Base-by-base conservation (phyloP, 2,113 vertebrate genomes). In the Nibea coibor region DNA sequence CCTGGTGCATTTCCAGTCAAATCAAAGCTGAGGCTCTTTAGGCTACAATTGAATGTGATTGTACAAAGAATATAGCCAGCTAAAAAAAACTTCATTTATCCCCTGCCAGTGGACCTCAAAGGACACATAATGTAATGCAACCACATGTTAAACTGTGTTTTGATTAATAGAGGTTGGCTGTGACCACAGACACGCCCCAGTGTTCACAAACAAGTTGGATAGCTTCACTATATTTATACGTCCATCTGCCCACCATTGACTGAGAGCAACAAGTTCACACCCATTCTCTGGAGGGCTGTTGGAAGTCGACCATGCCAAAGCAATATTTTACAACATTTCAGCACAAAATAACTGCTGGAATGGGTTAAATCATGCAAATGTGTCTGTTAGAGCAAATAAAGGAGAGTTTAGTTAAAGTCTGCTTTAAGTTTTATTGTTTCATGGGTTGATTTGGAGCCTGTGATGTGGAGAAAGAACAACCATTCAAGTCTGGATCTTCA, bases 101-200 rank as follows among this genome's bases (percentile, higher is more conserved):
- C n/a, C 5, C 26, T 61, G 72, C 72, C 72, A 75, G 19, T 0
- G 6, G 43, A 80, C n/a, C 64, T 77, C 72, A 73, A 68, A 77
- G 64, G 51, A 64, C 19, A 39, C 82, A 61, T 47, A 77, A 58
- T 63, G 68, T 22, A 47, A 2, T 24, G 53, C 28, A 50, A 20
- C 85, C 63, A 31, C 70, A 80, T 47, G 53, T 54, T 73, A 50
- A 75, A 50, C 66, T 53, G 20, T 73, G 80, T 71, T 84, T 80
- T 57, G 83, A 86, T 84, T 75, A 69, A 14, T 43, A 10, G 75
- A 84, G 56, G 71, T 56, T 28, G 31, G 45, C 68, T 28, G 68
- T 43, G 65, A 81, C 86, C 82, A 28, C 82, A 59, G 82, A 86
- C 84, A 77, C 57, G 12, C 86, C 82, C 65, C 20, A 3, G 22